Percentiles rank a stretch among this genome's conserved stretches.
These are phyloP conservation scores for Phyllopteryx taeniolatus DNA, from an alignment of 2,113 vertebrate species.

Conservation along the genomic window DNA sequence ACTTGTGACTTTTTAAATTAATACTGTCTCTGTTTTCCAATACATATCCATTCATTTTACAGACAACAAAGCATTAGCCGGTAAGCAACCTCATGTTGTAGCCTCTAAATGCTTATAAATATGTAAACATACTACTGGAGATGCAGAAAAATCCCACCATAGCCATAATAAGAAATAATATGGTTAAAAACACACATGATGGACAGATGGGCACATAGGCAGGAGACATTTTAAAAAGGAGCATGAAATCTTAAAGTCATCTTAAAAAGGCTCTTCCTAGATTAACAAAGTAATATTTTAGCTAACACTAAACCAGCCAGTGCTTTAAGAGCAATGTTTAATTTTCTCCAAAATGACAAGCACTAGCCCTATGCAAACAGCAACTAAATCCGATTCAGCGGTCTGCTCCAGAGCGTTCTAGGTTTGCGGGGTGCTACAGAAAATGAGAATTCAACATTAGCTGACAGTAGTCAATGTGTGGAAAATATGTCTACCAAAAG, in stretches of 20 bases:
- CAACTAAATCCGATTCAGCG: slow-evolving; percentile 47
- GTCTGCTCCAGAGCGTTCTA: slow-evolving; percentile 26
- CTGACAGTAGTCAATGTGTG: slow-evolving; percentile 16
- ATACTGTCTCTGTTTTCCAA: not conserved
- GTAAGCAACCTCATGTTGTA: not conserved
- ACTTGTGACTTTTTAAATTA: not conserved
- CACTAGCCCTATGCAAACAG: slow-evolving; percentile 54
- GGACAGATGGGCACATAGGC: not conserved
- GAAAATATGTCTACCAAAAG: slow-evolving; percentile 17
- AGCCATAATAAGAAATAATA: too few relatives aligned
- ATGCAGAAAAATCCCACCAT: too few relatives aligned
- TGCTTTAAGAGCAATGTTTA: slow-evolving; percentile 53
- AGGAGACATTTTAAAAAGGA: not conserved
- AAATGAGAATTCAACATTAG: not conserved
- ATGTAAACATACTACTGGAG: not conserved
- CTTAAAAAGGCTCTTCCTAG: slow-evolving; percentile 21
- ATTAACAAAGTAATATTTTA: slow-evolving; percentile 36
- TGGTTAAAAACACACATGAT: too few relatives aligned
- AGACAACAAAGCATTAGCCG: not conserved
- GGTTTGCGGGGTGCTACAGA: slow-evolving; percentile 16
- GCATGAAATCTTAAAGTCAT: slow-evolving; percentile 12
- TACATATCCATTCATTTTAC: not conserved
- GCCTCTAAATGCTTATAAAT: not conserved
- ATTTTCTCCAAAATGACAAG: slow-evolving; percentile 59
- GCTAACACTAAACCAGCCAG: slow-evolving; percentile 29